phyloP scores from a whole-genome alignment of 2,113 vertebrate genomes.

The Pelvicachromis taeniatus region DNA sequence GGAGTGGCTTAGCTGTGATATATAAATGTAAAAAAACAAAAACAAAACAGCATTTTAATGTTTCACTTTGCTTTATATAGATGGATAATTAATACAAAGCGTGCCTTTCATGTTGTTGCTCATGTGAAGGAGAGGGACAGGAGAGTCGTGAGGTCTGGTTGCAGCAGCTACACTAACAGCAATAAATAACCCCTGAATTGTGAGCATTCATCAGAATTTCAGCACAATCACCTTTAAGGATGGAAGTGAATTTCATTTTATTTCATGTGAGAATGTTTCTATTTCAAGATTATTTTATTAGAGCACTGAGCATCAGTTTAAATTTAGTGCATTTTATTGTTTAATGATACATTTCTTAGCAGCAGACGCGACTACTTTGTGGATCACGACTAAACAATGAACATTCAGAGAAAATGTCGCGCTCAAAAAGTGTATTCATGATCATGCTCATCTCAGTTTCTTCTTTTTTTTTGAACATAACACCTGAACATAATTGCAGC shows the following conservation, averaged over 20 bases:
- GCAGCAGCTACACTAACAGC: neutral
- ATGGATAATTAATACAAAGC: neutral
- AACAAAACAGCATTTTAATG: neutral
- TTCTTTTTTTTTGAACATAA: neutral
- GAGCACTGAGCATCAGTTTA: neutral
- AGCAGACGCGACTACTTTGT: neutral
- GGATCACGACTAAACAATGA: neutral
- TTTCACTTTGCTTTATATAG: neutral
- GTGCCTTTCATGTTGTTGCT: neutral
- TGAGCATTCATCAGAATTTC: neutral
- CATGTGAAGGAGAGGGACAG: neutral
- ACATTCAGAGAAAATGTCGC: neutral
- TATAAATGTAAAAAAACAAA: neutral
- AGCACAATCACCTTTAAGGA: neutral
- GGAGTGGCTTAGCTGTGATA: constrained; percentile 9
- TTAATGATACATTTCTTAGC: neutral
- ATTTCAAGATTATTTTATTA: neutral
- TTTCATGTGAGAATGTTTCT: neutral
- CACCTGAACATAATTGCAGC: neutral
- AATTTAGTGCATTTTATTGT: neutral
- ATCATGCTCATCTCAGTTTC: neutral
- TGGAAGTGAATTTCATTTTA: neutral
- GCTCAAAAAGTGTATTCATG: neutral
- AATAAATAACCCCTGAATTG: neutral
- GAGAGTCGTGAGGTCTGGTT: neutral